A percentile compares a stretch with the other conserved stretches of the same genome.
phyloP scores from a whole-genome alignment of 2,113 vertebrate genomes.

The Dipodomys stephensi region DNA sequence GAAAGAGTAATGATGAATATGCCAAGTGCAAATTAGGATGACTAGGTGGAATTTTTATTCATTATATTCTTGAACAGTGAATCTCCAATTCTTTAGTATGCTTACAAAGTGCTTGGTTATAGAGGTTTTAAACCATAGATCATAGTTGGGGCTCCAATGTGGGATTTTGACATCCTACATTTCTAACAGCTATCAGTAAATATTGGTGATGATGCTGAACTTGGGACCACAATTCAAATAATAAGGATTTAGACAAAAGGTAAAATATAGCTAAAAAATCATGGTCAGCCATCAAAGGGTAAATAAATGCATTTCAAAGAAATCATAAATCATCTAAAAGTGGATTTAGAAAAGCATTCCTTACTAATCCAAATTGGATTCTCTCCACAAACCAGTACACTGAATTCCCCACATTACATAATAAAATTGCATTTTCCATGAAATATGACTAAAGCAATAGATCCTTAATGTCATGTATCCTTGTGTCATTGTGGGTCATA shows the following conservation, averaged over 20 bases:
- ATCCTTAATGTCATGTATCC: neutral
- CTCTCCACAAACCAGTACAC: constrained; percentile 31
- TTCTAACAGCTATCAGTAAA: constrained; percentile 2
- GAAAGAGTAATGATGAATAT: neutral
- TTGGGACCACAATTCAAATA: neutral
- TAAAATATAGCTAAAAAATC: neutral
- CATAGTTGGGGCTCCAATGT: constrained; percentile 3
- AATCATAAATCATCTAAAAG: neutral
- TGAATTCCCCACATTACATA: constrained; percentile 19
- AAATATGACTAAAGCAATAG: neutral
- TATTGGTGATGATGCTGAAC: neutral
- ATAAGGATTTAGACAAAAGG: constrained; percentile 20
- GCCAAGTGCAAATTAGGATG: neutral
- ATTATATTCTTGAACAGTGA: neutral
- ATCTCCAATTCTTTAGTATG: constrained; percentile 9
- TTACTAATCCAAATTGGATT: neutral
- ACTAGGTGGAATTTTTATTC: constrained; percentile 8
- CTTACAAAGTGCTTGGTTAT: neutral
- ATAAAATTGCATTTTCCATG: constrained; percentile 25
- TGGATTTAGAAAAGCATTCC: constrained; percentile 10
- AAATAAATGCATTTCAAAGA: constrained; percentile 31
- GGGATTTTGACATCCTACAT: neutral
- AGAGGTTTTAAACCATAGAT: constrained; percentile 21
- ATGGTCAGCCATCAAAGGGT: constrained; percentile 1
- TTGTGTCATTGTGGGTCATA: neutral